Evolutionary conservation across 2,797 vertebrate genomes (phyloP).

Genomic region (Microchirus variegatus): DNA sequence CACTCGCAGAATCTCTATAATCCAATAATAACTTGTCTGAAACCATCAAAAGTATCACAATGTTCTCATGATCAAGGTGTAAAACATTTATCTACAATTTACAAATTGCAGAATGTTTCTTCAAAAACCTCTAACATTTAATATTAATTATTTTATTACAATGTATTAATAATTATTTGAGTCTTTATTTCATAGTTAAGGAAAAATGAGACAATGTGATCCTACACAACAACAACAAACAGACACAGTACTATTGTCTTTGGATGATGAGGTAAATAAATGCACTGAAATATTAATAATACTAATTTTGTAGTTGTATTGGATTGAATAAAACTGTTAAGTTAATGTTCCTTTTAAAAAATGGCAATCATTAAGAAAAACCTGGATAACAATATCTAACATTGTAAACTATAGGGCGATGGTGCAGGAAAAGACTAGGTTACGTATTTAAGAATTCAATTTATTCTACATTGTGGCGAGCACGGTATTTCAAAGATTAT

Average conservation of each 20-base stretch:
- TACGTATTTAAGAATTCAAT: background rate
- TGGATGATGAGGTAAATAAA: background rate
- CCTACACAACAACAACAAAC: background rate
- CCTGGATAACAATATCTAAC: background rate
- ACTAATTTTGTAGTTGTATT: too few species aligned
- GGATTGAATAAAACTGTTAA: too few species aligned
- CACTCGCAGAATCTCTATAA: conserved; percentile 15
- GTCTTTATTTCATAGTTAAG: background rate
- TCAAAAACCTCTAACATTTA: conserved; percentile 1
- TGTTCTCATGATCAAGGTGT: background rate
- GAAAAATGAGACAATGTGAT: conserved; percentile 1
- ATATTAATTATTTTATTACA: conserved; percentile 1
- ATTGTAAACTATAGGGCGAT: background rate
- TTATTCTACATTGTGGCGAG: background rate
- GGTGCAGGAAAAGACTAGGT: background rate
- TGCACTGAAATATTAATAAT: too few species aligned
- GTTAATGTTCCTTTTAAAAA: too few species aligned
- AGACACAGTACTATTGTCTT: background rate
- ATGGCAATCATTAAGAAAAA: background rate
- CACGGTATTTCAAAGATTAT: background rate
- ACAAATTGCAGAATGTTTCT: background rate
- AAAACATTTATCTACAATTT: conserved; percentile 10
- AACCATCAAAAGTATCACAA: conserved; percentile 8
- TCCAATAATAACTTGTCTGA: conserved; percentile 12
- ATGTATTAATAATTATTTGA: background rate